phyloP scores from a whole-genome alignment of 1,140 invertebrate species.

The Brachionus plicatilis region DNA sequence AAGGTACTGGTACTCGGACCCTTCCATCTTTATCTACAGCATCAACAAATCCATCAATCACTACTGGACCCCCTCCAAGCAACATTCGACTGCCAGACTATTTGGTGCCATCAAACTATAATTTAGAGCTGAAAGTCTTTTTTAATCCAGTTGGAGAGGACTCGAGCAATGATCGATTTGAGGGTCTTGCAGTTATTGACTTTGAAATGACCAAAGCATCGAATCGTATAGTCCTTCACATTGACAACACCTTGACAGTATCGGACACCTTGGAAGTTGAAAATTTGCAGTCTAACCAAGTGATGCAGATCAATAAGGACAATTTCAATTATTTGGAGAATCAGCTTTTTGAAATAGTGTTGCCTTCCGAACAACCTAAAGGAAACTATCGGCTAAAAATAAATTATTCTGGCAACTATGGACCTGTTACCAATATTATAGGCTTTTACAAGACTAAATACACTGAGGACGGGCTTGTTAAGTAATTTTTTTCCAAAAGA shows the following conservation, averaged over 20 bases:
- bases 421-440: slow-evolving; percentile 11
- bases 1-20: not conserved
- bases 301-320: not conserved
- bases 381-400: slow-evolving; percentile 18
- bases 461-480: not conserved
- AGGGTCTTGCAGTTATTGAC: not conserved
- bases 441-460: slow-evolving; percentile 32
- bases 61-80: not conserved
- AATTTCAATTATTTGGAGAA: not conserved
- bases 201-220: not conserved
- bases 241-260: not conserved
- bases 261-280: not conserved
- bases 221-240: not conserved
- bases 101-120: slow-evolving; percentile 7
- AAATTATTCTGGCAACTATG: slow-evolving; percentile 11
- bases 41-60: not conserved
- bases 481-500: not conserved
- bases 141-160: slow-evolving; percentile 20
- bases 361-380: not conserved
- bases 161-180: slow-evolving; percentile 3
- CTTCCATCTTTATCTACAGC: not conserved
- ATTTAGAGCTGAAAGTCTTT: slow-evolving; percentile 8
- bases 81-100: slow-evolving; percentile 25
- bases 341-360: slow-evolving; percentile 6
- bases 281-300: not conserved